Conservation (phyloP, 2,888 invertebrate species). For the Agonopterix alstromeriana region DNA sequence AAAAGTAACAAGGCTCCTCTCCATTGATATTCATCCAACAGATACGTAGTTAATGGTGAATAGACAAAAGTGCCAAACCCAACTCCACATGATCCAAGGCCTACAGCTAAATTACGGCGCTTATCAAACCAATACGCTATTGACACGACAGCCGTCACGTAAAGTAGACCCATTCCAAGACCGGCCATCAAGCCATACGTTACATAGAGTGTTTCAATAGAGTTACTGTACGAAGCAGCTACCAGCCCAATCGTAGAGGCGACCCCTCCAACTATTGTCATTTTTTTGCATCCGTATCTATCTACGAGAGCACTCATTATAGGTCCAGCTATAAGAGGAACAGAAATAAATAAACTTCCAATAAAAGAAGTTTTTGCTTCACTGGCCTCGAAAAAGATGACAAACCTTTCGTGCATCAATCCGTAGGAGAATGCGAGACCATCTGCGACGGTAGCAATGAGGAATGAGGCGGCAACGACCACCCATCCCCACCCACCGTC, state of each 20-base stretch:
- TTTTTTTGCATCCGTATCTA: constrained; percentile 86
- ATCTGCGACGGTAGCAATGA: constrained; percentile 93
- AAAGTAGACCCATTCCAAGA: constrained; percentile 88
- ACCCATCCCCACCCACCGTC: constrained; percentile 96
- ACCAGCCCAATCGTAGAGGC: constrained; percentile 86
- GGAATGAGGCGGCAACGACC: constrained; percentile 89
- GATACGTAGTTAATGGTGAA: constrained; percentile 87
- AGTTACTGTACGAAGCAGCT: constrained; percentile 82
- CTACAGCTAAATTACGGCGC: constrained; percentile 89
- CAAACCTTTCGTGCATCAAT: constrained; percentile 87
- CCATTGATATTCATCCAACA: constrained; percentile 88
- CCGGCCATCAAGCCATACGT: constrained; percentile 92
- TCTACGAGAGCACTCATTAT: constrained; percentile 91
- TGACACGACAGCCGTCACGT: constrained; percentile 93
- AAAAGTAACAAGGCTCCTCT: constrained; percentile 86
- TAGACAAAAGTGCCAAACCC: constrained; percentile 93
- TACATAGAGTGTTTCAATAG: constrained; percentile 85
- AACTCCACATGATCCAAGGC: constrained; percentile 91
- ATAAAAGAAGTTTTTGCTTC: constrained; percentile 92
- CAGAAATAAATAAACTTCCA: constrained; percentile 91
- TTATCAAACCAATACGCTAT: constrained; percentile 96
- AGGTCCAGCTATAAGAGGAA: constrained; percentile 90
- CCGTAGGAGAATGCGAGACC: constrained; percentile 96
- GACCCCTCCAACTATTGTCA: constrained; percentile 85
- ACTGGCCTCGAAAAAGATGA: constrained; percentile 84